Base-by-base conservation (phyloP, 2,797 vertebrate species). In the Aselliscus stoliczkanus region DNA sequence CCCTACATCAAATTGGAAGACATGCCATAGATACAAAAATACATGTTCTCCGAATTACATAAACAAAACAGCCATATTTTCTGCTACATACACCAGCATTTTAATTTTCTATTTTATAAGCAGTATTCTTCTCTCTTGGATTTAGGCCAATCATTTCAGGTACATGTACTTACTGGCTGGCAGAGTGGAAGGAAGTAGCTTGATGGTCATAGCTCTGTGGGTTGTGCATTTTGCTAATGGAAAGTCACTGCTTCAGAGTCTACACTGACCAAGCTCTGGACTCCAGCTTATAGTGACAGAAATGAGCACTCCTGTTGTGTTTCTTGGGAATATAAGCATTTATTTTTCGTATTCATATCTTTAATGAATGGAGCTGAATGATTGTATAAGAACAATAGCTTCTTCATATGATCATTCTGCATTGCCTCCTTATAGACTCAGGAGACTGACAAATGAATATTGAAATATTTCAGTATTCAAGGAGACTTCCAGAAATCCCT, bases 1-100 rank as follows among this genome's bases (percentile, higher is more conserved):
- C 20, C 70, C 56, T 92, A 3, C 44, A 88, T 85, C 65, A 88
- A 88, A 69, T 83, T 80, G 39, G 65, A 96, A 96, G 56, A 34
- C 56, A 93, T 75, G 64, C 44, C 58, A 50, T 69, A 65, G 39
- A 81, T 88, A 80, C 0, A 17, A 92, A 92, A 90, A 62, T 81
- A 29, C 9, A 20, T 62, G 11, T 88, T 82, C 67, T 79, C 54
- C 88, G 65, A 92, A 86, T 81, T 37, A 34, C 25, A 56, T 87
- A 70, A 79, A 67, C 39, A 81, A 60, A 94, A 60, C 37, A n/a
- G 2, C 52, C 27, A 75, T 47, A 29, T 11, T 91, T 69, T 92
- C 14, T 77, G 14, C 50, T 87, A 12, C 37, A 60, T 44, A 58
- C 42, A 37, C 44, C 25, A 37, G 27, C 31, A 25, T 96, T 73